Conservation (phyloP, 2,888 invertebrate species). For the Trilocha varians region DNA sequence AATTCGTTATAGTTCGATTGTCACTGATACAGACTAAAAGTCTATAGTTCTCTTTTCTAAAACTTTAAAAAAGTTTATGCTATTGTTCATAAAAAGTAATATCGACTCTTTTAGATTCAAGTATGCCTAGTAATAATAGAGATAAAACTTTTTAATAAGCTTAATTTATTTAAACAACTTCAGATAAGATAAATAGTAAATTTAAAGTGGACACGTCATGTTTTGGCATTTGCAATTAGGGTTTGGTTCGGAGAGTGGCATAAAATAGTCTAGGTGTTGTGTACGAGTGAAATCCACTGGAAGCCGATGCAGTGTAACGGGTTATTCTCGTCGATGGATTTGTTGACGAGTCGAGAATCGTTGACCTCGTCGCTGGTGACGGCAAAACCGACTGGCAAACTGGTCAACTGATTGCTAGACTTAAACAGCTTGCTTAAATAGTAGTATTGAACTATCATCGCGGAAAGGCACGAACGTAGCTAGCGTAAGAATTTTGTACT, state of each 20-base stretch:
- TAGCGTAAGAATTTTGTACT: no score
- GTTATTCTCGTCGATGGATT: slow-evolving; percentile 71
- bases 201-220: background rate
- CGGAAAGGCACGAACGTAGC: no score
- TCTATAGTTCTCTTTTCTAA: no score
- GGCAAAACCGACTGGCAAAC: slow-evolving; percentile 51
- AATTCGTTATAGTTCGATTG: no score
- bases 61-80: no score
- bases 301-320: slow-evolving; percentile 64
- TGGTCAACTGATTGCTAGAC: slow-evolving; percentile 26
- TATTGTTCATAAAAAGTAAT: no score
- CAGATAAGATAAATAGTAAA: background rate
- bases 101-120: no score
- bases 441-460: no score
- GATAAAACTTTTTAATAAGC: no score
- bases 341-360: slow-evolving; percentile 66
- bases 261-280: slow-evolving; percentile 48
- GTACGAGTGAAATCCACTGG: slow-evolving; percentile 56
- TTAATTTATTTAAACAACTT: background rate
- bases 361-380: slow-evolving; percentile 56
- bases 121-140: no score
- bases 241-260: slow-evolving; percentile 12
- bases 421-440: slow-evolving; percentile 12
- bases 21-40: no score
- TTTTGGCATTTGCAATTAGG: background rate